Percentiles rank a stretch among this genome's conserved stretches.
Evolutionary conservation across 2,797 vertebrate species (phyloP).

Genomic region (Sebastes hopkinsi): DNA sequence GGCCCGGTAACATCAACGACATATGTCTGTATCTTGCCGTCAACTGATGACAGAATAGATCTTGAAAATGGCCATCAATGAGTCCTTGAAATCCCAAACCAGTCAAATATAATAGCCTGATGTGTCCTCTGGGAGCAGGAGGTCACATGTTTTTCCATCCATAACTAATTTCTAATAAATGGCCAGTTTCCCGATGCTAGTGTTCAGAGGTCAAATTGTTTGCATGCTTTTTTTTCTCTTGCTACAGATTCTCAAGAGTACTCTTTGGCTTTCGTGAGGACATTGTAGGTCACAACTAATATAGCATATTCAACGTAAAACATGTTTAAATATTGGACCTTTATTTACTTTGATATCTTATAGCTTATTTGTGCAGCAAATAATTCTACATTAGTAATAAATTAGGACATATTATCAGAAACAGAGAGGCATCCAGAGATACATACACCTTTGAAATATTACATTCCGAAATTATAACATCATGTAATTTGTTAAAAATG

Average conservation of each 20-base stretch:
- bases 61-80: conserved; percentile 62
- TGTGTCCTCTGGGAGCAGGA: conserved; percentile 68
- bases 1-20: conserved; percentile 53
- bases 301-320: background rate
- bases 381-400: background rate
- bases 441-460: background rate
- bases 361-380: background rate
- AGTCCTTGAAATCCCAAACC: conserved; percentile 74
- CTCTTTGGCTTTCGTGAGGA: conserved; percentile 6
- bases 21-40: conserved; percentile 58
- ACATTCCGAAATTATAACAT: too few species aligned
- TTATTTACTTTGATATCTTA: background rate
- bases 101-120: conserved; percentile 68
- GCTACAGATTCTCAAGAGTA: conserved; percentile 1
- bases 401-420: background rate
- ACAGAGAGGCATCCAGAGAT: background rate
- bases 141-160: conserved; percentile 71
- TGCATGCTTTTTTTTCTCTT: conserved; percentile 56
- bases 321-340: background rate
- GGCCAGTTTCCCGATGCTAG: conserved; percentile 60
- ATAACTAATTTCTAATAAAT: conserved; percentile 81
- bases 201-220: conserved; percentile 77
- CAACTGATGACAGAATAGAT: conserved; percentile 79
- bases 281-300: background rate
- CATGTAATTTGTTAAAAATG: too few species aligned